These are phyloP conservation scores for Crepidodera aurea DNA, from an alignment of 2,888 invertebrate species.

Conservation along the genomic window DNA sequence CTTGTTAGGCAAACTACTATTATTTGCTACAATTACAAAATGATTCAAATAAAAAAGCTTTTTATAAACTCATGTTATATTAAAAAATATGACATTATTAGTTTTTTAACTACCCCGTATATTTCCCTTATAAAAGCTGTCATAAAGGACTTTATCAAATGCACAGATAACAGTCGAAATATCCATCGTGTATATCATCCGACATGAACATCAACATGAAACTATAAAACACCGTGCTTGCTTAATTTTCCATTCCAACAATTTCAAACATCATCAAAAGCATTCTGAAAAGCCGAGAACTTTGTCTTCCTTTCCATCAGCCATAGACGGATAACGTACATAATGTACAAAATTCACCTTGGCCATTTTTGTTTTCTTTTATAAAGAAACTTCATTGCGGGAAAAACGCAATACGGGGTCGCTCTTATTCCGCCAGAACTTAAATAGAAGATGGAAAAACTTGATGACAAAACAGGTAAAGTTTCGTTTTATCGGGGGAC, in stretches of 20 bases:
- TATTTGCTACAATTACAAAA: no score
- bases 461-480: no score
- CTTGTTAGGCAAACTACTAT: no score
- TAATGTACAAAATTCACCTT: slow-evolving; percentile 13
- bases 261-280: slow-evolving; percentile 53
- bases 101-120: no score
- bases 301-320: slow-evolving; percentile 39
- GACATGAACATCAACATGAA: slow-evolving; percentile 18
- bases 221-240: slow-evolving; percentile 34
- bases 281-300: slow-evolving; percentile 40
- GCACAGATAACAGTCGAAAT: slow-evolving; percentile 2
- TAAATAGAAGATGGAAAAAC: no score
- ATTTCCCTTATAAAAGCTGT: no score
- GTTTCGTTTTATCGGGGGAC: no score
- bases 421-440: no score
- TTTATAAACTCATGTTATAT: no score
- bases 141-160: no score
- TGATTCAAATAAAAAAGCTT: no score
- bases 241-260: slow-evolving; percentile 70
- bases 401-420: slow-evolving; percentile 1
- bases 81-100: no score
- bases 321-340: not conserved
- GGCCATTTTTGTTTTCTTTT: slow-evolving; percentile 30
- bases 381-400: slow-evolving; percentile 38
- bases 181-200: not conserved